Conservation (phyloP, 2,797 vertebrate species). For the Manis javanica region DNA sequence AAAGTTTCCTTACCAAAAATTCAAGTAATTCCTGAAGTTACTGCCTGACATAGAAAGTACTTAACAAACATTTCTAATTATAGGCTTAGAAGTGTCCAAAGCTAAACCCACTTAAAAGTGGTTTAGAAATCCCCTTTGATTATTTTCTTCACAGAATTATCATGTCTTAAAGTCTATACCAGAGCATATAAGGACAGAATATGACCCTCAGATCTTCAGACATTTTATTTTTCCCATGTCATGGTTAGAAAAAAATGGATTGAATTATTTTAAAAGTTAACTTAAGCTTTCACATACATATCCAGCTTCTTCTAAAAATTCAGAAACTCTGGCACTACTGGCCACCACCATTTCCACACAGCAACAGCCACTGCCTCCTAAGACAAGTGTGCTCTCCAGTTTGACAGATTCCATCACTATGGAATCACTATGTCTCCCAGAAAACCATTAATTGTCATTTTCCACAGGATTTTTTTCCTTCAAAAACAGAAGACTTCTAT, state of each 20-base stretch:
- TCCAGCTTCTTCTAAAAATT: not conserved
- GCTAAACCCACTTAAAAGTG: not conserved
- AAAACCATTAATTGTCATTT: not conserved
- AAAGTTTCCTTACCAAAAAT: not conserved
- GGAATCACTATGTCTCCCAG: not conserved
- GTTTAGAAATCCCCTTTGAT: not conserved
- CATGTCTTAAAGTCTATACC: not conserved
- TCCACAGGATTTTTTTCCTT: not conserved
- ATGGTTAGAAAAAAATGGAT: not conserved
- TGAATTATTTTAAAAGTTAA: conserved; percentile 27
- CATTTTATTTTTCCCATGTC: not conserved
- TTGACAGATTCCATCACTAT: not conserved
- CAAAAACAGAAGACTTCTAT: not conserved
- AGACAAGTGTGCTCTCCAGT: not conserved
- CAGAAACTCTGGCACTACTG: not conserved
- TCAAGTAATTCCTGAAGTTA: not conserved
- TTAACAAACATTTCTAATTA: not conserved
- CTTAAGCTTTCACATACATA: not conserved
- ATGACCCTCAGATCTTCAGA: not conserved
- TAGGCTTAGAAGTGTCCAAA: not conserved
- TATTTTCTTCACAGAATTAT: not conserved
- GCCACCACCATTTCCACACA: not conserved
- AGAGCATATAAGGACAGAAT: not conserved
- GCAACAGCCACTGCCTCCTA: too few relatives aligned
- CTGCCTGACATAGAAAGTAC: not conserved